Percentiles rank a stretch among this genome's conserved stretches.
phyloP scores from a whole-genome alignment of 2,888 invertebrate genomes.

The Nomada fabriciana region DNA sequence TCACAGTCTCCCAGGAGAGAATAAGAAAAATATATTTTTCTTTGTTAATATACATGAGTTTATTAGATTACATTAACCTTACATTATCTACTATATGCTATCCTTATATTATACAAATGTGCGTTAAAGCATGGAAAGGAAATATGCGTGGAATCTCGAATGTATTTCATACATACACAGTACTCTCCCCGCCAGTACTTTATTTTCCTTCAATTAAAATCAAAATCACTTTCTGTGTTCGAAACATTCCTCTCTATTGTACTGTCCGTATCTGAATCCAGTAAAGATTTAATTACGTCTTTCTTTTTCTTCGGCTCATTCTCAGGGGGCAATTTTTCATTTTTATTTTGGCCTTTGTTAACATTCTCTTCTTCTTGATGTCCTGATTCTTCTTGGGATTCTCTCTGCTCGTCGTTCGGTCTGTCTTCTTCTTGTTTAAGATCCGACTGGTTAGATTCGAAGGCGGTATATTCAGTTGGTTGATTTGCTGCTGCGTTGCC shows the following conservation, averaged over 20 bases:
- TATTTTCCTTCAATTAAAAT: conserved; percentile 77
- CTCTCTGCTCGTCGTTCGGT: conserved; percentile 12
- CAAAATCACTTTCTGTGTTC: conserved; percentile 82
- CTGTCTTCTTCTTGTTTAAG: conserved; percentile 32
- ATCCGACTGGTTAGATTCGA: conserved; percentile 46
- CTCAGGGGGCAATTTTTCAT: conserved; percentile 35
- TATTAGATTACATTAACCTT: conserved; percentile 34
- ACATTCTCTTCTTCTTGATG: conserved; percentile 7
- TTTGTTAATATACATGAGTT: conserved; percentile 22
- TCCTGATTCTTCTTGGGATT: conserved; percentile 13
- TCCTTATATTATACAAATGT: background rate
- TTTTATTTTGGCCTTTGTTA: background rate
- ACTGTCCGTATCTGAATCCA: conserved; percentile 82
- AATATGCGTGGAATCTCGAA: conserved; percentile 5
- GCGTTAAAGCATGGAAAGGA: conserved; percentile 9
- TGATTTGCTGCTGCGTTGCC: conserved; percentile 61
- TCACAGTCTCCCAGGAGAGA: background rate
- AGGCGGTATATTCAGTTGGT: conserved; percentile 45
- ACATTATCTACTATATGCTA: conserved; percentile 25
- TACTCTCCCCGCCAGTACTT: too few species aligned
- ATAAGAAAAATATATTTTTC: background rate
- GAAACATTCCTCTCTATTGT: conserved; percentile 80
- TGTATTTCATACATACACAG: background rate
- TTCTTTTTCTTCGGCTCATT: conserved; percentile 72
- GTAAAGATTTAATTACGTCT: conserved; percentile 75